Percentiles rank a stretch among this genome's conserved stretches.
Conservation (phyloP, 2,113 vertebrate genomes). For the Benthochromis sp. region DNA sequence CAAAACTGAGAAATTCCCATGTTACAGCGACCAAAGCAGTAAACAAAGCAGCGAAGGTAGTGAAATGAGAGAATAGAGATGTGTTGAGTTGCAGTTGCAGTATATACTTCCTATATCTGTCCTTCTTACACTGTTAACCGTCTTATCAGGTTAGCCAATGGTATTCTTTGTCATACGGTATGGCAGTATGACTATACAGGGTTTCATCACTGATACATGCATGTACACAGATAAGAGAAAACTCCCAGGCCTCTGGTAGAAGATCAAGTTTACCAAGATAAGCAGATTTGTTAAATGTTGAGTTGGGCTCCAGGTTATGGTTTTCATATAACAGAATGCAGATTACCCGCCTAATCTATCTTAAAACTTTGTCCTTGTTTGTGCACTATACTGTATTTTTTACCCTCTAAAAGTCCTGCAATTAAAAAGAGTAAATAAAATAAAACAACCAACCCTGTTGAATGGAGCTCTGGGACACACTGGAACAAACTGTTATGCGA, state of each 20-base stretch:
- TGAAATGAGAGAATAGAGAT: not conserved
- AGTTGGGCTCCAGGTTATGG: not conserved
- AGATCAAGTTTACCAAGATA: not conserved
- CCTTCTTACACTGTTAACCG: not conserved
- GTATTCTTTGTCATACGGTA: not conserved
- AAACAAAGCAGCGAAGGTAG: not conserved
- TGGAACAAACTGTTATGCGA: not conserved
- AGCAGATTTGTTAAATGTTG: not conserved
- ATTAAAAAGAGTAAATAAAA: not conserved
- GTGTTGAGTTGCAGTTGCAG: not conserved
- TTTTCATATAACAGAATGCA: not conserved
- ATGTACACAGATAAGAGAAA: not conserved
- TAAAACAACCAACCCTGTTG: not conserved
- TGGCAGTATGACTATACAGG: accelerated
- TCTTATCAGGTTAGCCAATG: not conserved
- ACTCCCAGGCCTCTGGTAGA: not conserved
- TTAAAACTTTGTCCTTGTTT: not conserved
- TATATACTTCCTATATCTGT: not conserved
- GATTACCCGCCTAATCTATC: not conserved
- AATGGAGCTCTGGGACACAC: not conserved
- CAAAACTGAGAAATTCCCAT: not conserved
- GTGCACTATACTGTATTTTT: not conserved
- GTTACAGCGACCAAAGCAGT: not conserved
- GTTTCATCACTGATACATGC: not conserved
- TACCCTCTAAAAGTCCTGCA: not conserved